These are phyloP conservation scores for Artibeus lituratus DNA, from an alignment of 2,797 vertebrate genomes.

Conservation along the genomic window DNA sequence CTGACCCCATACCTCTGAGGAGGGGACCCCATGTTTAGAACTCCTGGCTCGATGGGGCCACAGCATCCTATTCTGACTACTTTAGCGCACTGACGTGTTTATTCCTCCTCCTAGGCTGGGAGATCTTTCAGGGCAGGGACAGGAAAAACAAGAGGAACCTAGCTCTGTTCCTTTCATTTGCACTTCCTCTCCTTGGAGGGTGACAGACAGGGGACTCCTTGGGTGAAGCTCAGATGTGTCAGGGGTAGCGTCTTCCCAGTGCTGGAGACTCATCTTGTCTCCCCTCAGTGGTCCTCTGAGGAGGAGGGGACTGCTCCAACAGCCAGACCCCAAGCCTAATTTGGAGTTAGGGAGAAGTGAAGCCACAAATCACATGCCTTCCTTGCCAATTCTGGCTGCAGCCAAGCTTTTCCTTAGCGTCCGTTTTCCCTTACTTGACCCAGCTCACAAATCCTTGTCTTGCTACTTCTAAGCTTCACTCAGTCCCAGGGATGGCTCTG, in stretches of 20 bases:
- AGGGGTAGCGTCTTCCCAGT: neutral
- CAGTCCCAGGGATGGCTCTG: slow-evolving; percentile 74
- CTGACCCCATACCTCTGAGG: neutral
- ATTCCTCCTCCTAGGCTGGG: neutral
- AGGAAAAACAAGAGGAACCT: neutral
- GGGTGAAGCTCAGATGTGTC: slow-evolving; percentile 15
- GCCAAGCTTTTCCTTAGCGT: slow-evolving; percentile 34
- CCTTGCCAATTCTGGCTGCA: slow-evolving; percentile 14
- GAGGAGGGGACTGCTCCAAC: neutral
- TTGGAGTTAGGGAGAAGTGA: neutral
- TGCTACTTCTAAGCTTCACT: neutral
- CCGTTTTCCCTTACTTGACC: neutral
- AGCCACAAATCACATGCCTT: neutral
- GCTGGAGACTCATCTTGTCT: neutral
- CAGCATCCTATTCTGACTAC: neutral
- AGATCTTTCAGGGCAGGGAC: neutral
- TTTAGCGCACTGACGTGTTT: neutral
- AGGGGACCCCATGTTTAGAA: neutral
- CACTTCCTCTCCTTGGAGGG: neutral
- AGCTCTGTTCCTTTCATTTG: neutral
- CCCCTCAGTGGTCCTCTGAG: neutral
- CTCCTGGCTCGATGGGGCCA: neutral
- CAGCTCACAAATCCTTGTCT: neutral
- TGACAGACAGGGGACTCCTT: slow-evolving; percentile 57
- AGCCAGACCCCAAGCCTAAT: neutral